A percentile compares a stretch with the other conserved stretches of the same genome.
These are phyloP conservation scores for Ornithoptera priamus DNA, from an alignment of 2,888 invertebrate genomes.

Conservation along the genomic window DNA sequence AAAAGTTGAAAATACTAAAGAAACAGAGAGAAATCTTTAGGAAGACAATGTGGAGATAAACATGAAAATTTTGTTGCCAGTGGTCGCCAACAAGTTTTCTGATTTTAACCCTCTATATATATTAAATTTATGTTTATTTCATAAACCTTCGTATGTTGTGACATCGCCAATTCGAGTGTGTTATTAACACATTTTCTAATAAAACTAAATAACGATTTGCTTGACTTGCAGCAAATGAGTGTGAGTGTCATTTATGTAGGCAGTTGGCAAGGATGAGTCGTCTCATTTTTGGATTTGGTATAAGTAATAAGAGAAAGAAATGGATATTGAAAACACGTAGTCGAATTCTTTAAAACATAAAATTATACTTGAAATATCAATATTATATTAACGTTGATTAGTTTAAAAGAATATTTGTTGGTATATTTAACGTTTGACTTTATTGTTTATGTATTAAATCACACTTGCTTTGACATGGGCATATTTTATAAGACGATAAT, in stretches of 20 bases:
- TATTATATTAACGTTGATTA: background rate
- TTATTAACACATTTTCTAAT: conserved; percentile 31
- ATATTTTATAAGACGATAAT: too few relatives aligned
- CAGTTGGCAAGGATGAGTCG: conserved; percentile 64
- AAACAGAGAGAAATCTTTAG: too few relatives aligned
- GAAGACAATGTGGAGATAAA: too few relatives aligned
- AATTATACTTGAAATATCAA: background rate
- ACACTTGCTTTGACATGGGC: too few relatives aligned
- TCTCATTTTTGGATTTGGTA: conserved; percentile 55
- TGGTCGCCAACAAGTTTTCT: too few relatives aligned
- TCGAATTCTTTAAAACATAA: background rate
- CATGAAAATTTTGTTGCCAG: too few relatives aligned
- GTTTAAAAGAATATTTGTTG: too few relatives aligned
- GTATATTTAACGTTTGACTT: too few relatives aligned
- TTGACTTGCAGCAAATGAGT: conserved; percentile 48
- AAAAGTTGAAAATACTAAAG: too few relatives aligned
- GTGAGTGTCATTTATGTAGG: conserved; percentile 56
- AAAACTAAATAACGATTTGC: conserved; percentile 39
- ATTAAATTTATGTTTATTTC: background rate
- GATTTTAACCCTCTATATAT: background rate
- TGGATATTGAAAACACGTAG: background rate
- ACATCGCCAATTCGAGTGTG: conserved; percentile 11
- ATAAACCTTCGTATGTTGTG: conserved; percentile 14
- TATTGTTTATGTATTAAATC: too few relatives aligned
- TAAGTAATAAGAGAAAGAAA: conserved; percentile 52